These are phyloP conservation scores for Barnardius zonarius DNA, from an alignment of 2,113 vertebrate genomes.

Conservation along the genomic window DNA sequence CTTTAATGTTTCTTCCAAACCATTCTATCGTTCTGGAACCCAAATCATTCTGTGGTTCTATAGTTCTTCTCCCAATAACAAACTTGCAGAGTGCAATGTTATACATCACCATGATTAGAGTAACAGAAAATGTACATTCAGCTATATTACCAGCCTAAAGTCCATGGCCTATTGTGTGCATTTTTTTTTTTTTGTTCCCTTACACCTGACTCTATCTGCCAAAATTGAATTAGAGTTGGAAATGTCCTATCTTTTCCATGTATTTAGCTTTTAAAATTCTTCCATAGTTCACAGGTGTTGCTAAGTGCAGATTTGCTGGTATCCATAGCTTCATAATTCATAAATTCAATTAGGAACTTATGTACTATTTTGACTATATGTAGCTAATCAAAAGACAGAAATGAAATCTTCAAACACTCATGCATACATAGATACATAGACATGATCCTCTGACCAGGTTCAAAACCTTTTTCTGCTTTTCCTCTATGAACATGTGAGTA, in stretches of 20 bases:
- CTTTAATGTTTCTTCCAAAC: background rate
- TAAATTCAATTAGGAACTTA: background rate
- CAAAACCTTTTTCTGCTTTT: background rate
- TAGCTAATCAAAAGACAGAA: background rate
- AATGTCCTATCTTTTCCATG: background rate
- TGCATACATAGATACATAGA: background rate
- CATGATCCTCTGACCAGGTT: background rate
- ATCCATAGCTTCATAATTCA: background rate
- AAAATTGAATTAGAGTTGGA: background rate
- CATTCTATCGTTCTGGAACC: too few relatives aligned
- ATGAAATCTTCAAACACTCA: background rate
- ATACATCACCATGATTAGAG: background rate
- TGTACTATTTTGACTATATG: background rate
- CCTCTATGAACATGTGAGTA: background rate
- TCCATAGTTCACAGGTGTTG: background rate
- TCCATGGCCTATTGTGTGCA: background rate
- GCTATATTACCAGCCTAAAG: background rate
- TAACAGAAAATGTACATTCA: background rate
- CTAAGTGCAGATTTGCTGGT: background rate
- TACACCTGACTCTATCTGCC: background rate
- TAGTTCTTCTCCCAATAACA: background rate
- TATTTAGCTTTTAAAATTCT: background rate
- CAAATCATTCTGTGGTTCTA: background rate
- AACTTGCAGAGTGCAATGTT: background rate
- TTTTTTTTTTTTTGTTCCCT: background rate